These are phyloP conservation scores for Drosophila lutescens DNA, from an alignment of 2,888 invertebrate species.

Conservation along the genomic window DNA sequence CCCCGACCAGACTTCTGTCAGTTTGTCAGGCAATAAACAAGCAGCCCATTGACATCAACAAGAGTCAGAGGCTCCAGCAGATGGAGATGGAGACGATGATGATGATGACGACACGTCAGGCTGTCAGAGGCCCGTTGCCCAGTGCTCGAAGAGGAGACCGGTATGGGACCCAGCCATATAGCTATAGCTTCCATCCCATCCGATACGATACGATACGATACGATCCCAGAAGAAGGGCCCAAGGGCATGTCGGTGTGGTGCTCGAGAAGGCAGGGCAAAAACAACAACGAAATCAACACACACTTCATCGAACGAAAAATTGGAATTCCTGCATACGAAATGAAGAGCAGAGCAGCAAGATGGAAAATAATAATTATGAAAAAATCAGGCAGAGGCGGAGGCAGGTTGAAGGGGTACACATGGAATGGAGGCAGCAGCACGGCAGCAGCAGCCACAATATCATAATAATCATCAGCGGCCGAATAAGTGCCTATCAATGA, in stretches of 20 bases:
- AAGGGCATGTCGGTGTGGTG: slow-evolving; percentile 76
- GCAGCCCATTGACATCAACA: slow-evolving; percentile 59
- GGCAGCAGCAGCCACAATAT: slow-evolving; percentile 65
- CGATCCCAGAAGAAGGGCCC: slow-evolving; percentile 57
- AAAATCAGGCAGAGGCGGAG: slow-evolving; percentile 25
- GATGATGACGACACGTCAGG: slow-evolving; percentile 76
- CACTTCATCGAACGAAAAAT: slow-evolving; percentile 80
- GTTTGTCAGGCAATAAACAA: slow-evolving; percentile 74
- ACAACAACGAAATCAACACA: slow-evolving; percentile 78
- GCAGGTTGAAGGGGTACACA: slow-evolving; percentile 22
- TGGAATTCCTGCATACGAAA: slow-evolving; percentile 81
- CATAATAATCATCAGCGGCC: slow-evolving; percentile 74
- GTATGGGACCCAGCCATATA: not conserved
- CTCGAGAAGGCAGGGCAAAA: slow-evolving; percentile 55
- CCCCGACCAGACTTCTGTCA: slow-evolving; percentile 55
- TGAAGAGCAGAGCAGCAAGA: slow-evolving; percentile 74
- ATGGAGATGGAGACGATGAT: slow-evolving; percentile 28
- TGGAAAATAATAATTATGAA: slow-evolving; percentile 78
- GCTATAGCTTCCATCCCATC: not conserved
- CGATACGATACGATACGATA: not conserved
- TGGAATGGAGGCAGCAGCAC: slow-evolving; percentile 48
- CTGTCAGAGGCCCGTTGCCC: slow-evolving; percentile 61
- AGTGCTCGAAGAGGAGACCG: slow-evolving; percentile 13
- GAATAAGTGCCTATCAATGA: slow-evolving; percentile 80
- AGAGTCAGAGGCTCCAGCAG: slow-evolving; percentile 24